Evolutionary conservation across 2,797 vertebrate genomes (phyloP), one percentile per base, ranked within the genome.

Genomic region (Strix occidentalis): DNA sequence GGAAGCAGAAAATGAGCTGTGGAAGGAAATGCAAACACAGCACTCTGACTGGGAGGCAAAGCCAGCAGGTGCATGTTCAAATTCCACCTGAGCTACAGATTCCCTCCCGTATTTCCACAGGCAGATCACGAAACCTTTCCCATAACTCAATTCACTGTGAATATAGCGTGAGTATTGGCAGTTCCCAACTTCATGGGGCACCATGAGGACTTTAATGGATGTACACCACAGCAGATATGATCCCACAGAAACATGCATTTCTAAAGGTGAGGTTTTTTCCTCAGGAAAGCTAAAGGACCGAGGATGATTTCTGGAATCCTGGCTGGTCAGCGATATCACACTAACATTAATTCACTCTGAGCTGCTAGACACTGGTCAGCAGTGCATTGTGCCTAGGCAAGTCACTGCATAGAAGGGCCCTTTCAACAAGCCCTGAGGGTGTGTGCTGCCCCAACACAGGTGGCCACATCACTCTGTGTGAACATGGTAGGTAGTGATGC

Each of bases 1-100:
- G 64, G 84, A 94, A 91, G 82, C 17, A 79, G 66, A 78, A 87
- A 93, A 86, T 41, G 75, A 96, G 85, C 58, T 84, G 31, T 72
- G 63, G 79, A 94, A 90, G 24, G 76, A 83, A 87, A 71, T 6
- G 65, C 68, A 89, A 80, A 63, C 74, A 70, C 61, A 94, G 84
- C 57, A 77, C n/a, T 24, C 29, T 56, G 53, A 75, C 61, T 18
- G 1, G 61, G 28, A 92, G 16, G 61, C 65, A 85, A 90, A 87
- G 46, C 31, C 54, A 74, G 33, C n/a, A 86, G 28, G 25, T 33
- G 7, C 2, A 1, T 45, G 39, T 13, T 90, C 74, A 68, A 77
- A 48, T 37, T 65, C 72, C 43, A 80, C 65, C 25, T 69, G 28
- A 95, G 43, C 60, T 75, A 39, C 6, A 86, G 33, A 77, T n/a